Percentiles rank a stretch among this genome's conserved stretches.
Evolutionary conservation across 2,888 invertebrate genomes (phyloP).

Genomic region (Tipula lateralis): DNA sequence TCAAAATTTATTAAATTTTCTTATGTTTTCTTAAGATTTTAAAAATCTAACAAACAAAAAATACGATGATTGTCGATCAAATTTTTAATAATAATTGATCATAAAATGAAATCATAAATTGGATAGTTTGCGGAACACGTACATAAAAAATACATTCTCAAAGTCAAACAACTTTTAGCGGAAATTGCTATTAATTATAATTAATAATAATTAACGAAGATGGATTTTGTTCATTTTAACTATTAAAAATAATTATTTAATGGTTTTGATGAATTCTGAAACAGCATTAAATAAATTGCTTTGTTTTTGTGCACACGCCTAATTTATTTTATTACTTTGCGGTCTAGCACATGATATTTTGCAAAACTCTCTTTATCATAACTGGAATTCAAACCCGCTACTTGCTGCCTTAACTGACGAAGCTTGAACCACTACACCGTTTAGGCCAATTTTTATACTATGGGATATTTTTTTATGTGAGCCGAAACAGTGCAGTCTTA

Average conservation of each 20-base stretch:
- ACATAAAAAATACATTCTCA: neutral
- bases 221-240: neutral
- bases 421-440: too few species aligned
- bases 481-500: too few species aligned
- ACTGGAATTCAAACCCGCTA: too few species aligned
- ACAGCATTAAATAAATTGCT: too few species aligned
- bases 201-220: neutral
- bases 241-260: neutral
- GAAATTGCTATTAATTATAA: neutral
- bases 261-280: neutral
- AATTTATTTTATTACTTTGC: neutral
- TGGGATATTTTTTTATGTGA: too few species aligned
- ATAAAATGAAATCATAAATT: neutral
- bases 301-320: too few species aligned
- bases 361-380: too few species aligned
- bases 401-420: too few species aligned
- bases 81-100: neutral
- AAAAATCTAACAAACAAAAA: neutral
- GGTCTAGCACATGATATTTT: too few species aligned
- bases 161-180: neutral
- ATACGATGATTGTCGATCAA: neutral
- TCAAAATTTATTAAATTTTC: conserved; percentile 47
- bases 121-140: neutral
- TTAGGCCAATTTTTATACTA: too few species aligned
- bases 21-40: neutral